phyloP scores from a whole-genome alignment of 2,113 vertebrate genomes.

The Chionomys nivalis region DNA sequence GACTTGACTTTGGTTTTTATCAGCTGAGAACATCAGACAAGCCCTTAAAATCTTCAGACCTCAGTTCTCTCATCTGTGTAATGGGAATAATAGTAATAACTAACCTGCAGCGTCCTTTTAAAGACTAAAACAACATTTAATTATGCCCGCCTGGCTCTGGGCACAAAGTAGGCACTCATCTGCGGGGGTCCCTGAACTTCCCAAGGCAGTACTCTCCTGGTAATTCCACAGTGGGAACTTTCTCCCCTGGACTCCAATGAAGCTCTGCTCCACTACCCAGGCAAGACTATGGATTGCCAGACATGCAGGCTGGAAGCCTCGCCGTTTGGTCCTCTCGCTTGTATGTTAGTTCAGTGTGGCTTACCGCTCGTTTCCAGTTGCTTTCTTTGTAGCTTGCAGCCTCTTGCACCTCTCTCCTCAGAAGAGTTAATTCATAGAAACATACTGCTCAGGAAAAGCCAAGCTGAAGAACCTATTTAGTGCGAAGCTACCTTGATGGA shows the following conservation, averaged over 20 bases:
- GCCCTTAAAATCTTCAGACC: neutral
- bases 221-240: neutral
- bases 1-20: neutral
- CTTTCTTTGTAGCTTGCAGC: neutral
- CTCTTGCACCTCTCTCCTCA: neutral
- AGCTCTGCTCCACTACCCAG: neutral
- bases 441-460: neutral
- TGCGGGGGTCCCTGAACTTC: neutral
- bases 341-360: neutral
- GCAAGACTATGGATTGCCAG: neutral
- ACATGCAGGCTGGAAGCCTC: neutral
- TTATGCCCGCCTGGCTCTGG: slow-evolving; percentile 20
- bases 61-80: neutral
- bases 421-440: neutral
- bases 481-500: neutral
- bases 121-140: slow-evolving; percentile 15
- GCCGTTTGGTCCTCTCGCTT: slow-evolving; percentile 21
- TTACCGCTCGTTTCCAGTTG: neutral
- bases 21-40: neutral
- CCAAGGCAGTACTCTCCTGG: neutral
- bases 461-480: neutral
- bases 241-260: neutral
- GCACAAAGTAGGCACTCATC: neutral
- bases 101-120: slow-evolving; percentile 29
- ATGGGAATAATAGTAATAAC: neutral